These are phyloP conservation scores for Drosophila obscura DNA, from an alignment of 1,140 invertebrate genomes.

Conservation along the genomic window DNA sequence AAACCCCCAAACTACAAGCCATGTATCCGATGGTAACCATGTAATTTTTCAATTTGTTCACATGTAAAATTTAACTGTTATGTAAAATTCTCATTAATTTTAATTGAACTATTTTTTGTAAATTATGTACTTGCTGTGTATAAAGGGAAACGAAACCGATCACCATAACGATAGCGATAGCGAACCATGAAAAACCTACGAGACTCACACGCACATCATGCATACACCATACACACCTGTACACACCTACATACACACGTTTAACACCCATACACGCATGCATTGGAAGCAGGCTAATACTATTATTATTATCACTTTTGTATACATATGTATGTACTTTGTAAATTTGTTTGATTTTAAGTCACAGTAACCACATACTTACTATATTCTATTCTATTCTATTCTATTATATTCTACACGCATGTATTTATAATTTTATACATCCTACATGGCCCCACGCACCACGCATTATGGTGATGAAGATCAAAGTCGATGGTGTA, in stretches of 20 bases:
- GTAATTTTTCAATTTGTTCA: conserved; percentile 75
- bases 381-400: conserved; percentile 44
- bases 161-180: not conserved
- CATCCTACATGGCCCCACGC: conserved; percentile 28
- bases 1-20: conserved; percentile 41
- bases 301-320: conserved; percentile 15
- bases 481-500: no score
- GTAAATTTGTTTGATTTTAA: conserved; percentile 75
- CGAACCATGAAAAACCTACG: not conserved
- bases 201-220: not conserved
- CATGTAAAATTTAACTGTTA: conserved; percentile 66
- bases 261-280: conserved; percentile 10
- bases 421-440: conserved; percentile 73
- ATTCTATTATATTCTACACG: conserved; percentile 44
- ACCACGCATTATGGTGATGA: not conserved
- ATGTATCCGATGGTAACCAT: conserved; percentile 43
- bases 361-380: conserved; percentile 50
- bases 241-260: conserved; percentile 17
- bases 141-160: conserved; percentile 29
- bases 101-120: conserved; percentile 45
- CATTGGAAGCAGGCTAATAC: conserved; percentile 17
- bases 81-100: conserved; percentile 69
- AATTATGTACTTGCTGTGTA: conserved; percentile 45
- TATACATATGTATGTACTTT: conserved; percentile 65
- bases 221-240: conserved; percentile 3